Evolutionary conservation across 2,797 vertebrate genomes (phyloP).

Genomic region (Sebastes kiyomatsui): DNA sequence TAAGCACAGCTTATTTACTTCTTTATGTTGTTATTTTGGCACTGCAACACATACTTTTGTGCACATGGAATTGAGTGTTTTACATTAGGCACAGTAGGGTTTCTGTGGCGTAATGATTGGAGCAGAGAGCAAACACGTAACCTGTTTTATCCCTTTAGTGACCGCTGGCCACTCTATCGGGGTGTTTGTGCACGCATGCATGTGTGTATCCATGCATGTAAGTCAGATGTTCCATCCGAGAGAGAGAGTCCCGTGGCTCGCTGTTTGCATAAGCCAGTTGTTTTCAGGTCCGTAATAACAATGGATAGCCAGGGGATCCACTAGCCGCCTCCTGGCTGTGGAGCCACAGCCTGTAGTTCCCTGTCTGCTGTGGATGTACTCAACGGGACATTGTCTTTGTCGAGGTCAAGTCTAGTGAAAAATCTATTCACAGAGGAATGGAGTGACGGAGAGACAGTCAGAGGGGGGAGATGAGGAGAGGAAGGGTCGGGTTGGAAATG

Average conservation of each 20-base stretch:
- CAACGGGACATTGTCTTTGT: constrained; percentile 64
- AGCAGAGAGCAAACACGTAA: constrained; percentile 12
- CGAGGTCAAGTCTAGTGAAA: constrained; percentile 69
- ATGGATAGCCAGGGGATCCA: constrained; percentile 50
- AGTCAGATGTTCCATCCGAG: constrained; percentile 65
- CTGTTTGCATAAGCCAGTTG: constrained; percentile 67
- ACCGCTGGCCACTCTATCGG: not conserved
- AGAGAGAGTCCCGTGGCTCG: constrained; percentile 28
- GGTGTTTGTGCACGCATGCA: constrained; percentile 24
- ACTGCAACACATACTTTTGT: constrained; percentile 14
- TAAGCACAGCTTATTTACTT: constrained; percentile 8
- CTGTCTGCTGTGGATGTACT: constrained; percentile 53
- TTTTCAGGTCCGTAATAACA: constrained; percentile 70
- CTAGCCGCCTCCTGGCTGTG: constrained; percentile 41
- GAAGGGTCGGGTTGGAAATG: constrained; percentile 16
- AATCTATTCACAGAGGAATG: constrained; percentile 65
- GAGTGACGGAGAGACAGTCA: constrained; percentile 5
- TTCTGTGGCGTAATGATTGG: not conserved
- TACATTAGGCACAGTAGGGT: not conserved
- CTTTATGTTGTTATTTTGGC: constrained; percentile 32
- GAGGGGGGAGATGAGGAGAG: constrained; percentile 16
- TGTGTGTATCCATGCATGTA: constrained; percentile 45
- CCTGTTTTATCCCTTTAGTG: constrained; percentile 4
- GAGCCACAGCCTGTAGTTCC: constrained; percentile 51
- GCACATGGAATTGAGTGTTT: constrained; percentile 9